Evolutionary conservation across 2,888 invertebrate species (phyloP).

Genomic region (Ormyrus rosae): DNA sequence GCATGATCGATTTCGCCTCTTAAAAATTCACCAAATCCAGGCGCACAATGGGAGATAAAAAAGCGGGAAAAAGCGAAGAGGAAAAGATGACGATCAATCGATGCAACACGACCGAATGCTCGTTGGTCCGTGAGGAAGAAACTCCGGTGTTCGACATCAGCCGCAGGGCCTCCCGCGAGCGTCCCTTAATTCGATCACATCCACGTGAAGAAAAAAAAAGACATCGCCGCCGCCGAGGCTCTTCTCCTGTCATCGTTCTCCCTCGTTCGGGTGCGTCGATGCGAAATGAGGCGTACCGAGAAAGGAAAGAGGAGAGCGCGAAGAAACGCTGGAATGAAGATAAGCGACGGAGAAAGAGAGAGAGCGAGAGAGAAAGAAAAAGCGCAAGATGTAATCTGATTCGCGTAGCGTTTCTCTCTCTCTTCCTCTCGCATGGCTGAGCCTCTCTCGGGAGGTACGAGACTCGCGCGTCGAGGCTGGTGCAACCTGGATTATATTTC

Average conservation of each 20-base stretch:
- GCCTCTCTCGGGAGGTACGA: slow-evolving; percentile 50
- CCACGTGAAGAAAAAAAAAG: slow-evolving; percentile 36
- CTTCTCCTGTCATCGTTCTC: slow-evolving; percentile 45
- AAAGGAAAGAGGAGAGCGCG: slow-evolving; percentile 65
- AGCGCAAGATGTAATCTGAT: slow-evolving; percentile 75
- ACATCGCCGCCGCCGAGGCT: background rate
- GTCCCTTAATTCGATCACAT: slow-evolving; percentile 33
- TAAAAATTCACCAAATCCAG: no score
- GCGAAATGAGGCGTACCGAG: slow-evolving; percentile 66
- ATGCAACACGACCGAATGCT: background rate
- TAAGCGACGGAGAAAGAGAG: slow-evolving; percentile 65
- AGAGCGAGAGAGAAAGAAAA: slow-evolving; percentile 46
- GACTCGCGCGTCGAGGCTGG: slow-evolving; percentile 63
- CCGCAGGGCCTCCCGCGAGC: background rate
- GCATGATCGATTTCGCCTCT: no score
- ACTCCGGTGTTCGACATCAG: background rate
- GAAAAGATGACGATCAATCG: background rate
- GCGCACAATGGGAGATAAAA: background rate
- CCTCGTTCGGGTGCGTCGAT: slow-evolving; percentile 61
- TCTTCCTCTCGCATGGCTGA: slow-evolving; percentile 49
- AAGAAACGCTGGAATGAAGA: slow-evolving; percentile 67
- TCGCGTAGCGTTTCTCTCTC: slow-evolving; percentile 68
- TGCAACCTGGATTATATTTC: slow-evolving; percentile 76
- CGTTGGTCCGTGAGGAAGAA: background rate
- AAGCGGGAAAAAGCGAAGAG: background rate